Evolutionary conservation across 2,888 invertebrate species (phyloP).

Genomic region (Thumatha senex): DNA sequence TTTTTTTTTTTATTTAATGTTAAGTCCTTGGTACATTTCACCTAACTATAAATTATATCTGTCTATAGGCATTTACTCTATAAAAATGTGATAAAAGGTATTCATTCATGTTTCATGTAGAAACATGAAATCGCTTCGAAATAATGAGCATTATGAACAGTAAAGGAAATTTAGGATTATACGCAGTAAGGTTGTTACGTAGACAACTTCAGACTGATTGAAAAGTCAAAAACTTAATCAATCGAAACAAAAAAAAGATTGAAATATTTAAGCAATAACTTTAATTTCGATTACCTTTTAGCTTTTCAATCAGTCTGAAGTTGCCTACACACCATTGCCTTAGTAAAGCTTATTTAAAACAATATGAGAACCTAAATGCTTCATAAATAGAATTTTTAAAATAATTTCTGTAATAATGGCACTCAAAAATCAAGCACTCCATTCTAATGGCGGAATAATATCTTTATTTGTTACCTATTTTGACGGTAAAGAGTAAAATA

Average conservation of each 20-base stretch:
- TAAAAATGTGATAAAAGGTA: background rate
- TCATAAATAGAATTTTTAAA: background rate
- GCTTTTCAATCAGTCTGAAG: too few relatives aligned
- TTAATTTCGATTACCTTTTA: too few relatives aligned
- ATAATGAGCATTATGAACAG: background rate
- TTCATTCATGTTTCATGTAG: background rate
- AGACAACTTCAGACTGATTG: too few relatives aligned
- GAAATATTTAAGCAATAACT: too few relatives aligned
- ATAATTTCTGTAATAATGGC: background rate
- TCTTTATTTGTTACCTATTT: background rate
- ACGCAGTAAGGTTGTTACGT: too few relatives aligned
- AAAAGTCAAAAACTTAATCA: too few relatives aligned
- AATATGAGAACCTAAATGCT: too few relatives aligned
- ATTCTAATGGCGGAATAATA: background rate
- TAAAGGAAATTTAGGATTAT: too few relatives aligned
- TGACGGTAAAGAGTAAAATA: background rate
- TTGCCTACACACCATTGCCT: too few relatives aligned
- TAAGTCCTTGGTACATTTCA: background rate
- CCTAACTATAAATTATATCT: conserved; percentile 10
- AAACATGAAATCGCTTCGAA: background rate
- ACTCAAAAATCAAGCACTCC: background rate
- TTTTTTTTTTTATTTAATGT: background rate
- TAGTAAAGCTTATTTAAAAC: too few relatives aligned
- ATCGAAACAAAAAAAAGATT: too few relatives aligned
- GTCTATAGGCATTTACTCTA: background rate